These are phyloP conservation scores for Coelopa pilipes DNA, from an alignment of 2,888 invertebrate genomes.

Conservation along the genomic window DNA sequence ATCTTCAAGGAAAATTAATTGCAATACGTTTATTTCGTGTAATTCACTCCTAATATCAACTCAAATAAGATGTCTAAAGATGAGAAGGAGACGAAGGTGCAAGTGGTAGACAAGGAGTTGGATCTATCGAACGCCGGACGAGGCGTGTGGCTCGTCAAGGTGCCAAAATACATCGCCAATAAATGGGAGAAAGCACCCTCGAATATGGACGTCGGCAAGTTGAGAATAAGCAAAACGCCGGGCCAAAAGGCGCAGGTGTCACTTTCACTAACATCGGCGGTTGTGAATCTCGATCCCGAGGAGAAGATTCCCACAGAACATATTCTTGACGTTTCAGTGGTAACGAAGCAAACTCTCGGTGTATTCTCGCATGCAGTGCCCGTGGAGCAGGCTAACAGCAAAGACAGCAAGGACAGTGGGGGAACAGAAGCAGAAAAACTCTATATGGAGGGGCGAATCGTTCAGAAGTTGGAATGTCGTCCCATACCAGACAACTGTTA, in stretches of 20 bases:
- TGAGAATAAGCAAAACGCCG: constrained; percentile 84
- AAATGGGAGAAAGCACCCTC: constrained; percentile 94
- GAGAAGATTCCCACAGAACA: constrained; percentile 93
- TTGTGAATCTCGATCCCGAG: constrained; percentile 80
- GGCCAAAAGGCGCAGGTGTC: constrained; percentile 90
- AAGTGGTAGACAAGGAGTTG: constrained; percentile 80
- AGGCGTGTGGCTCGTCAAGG: constrained; percentile 97
- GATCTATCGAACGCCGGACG: constrained; percentile 89
- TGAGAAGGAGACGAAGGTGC: constrained; percentile 67
- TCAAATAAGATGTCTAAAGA: constrained; percentile 61
- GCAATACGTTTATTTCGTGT: not conserved
- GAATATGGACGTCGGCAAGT: constrained; percentile 91
- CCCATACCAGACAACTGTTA: constrained; percentile 90
- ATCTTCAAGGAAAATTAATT: no score
- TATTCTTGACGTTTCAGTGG: constrained; percentile 89
- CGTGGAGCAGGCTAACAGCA: constrained; percentile 44
- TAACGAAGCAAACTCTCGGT: constrained; percentile 90
- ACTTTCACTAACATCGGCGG: constrained; percentile 82
- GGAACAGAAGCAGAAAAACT: constrained; percentile 85
- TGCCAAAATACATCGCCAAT: constrained; percentile 94
- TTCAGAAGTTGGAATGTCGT: constrained; percentile 94
- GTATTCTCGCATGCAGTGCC: constrained; percentile 87
- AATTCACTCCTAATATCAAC: not conserved
- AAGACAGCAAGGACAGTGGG: constrained; percentile 65
- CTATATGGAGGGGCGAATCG: constrained; percentile 92